A percentile compares a stretch with the other conserved stretches of the same genome.
Evolutionary conservation across 2,797 vertebrate genomes (phyloP).

Genomic region (Kryptopterus vitreolus): DNA sequence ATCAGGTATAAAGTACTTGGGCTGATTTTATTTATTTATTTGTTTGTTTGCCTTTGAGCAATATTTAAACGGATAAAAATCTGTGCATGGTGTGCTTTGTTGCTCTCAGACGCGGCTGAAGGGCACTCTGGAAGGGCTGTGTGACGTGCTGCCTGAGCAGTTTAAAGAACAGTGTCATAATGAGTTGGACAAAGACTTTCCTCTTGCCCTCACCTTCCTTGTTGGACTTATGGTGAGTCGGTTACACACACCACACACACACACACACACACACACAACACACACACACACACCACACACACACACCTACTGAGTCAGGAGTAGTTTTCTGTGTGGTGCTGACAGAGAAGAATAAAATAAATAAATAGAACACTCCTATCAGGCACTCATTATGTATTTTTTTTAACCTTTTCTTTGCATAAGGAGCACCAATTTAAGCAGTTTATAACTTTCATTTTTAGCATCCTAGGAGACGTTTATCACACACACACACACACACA

Average conservation of each 20-base stretch:
- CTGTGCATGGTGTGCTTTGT: neutral
- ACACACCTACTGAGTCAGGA: neutral
- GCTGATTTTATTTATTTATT: no score
- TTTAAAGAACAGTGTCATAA: conserved; percentile 61
- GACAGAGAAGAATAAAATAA: neutral
- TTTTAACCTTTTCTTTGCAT: no score
- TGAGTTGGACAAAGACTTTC: conserved; percentile 68
- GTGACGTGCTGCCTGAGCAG: conserved; percentile 62
- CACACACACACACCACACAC: no score
- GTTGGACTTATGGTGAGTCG: conserved; percentile 60
- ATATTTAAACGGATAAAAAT: neutral
- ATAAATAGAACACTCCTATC: neutral
- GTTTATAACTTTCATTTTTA: no score
- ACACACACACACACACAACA: no score
- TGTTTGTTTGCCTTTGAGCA: neutral
- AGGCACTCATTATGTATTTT: neutral
- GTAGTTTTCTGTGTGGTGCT: neutral
- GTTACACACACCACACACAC: neutral
- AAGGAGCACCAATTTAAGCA: no score
- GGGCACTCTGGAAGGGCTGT: conserved; percentile 59
- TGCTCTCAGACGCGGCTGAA: conserved; percentile 65
- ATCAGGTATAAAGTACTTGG: neutral
- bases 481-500: no score
- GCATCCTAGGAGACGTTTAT: no score
- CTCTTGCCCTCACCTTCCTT: conserved; percentile 66